Conservation (phyloP, 2,888 invertebrate genomes). For the Allolobophora icterica region DNA sequence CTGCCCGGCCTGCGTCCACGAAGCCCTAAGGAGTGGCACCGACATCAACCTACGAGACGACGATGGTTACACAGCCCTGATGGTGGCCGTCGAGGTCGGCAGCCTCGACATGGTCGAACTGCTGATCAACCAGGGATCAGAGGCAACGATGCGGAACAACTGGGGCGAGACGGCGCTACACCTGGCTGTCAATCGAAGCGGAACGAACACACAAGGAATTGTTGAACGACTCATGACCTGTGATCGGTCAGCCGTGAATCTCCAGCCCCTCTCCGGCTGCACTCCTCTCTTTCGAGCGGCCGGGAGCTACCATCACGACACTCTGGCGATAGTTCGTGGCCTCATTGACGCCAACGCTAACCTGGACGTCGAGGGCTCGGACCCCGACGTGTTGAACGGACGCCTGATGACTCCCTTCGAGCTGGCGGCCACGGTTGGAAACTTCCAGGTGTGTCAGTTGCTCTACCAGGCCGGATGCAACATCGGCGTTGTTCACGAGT, state of each 20-base stretch:
- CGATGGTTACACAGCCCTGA: conserved; percentile 9
- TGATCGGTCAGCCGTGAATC: background rate
- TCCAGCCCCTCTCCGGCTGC: background rate
- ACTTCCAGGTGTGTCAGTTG: background rate
- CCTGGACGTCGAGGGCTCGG: background rate
- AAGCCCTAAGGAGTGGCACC: background rate
- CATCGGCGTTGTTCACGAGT: background rate
- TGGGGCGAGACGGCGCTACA: background rate
- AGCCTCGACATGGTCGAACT: background rate
- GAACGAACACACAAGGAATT: background rate
- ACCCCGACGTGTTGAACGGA: background rate
- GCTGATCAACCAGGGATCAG: background rate
- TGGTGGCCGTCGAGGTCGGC: conserved; percentile 7
- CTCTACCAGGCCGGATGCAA: background rate
- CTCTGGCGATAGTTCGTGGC: background rate
- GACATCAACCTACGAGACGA: background rate
- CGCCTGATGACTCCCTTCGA: background rate
- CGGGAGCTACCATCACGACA: background rate
- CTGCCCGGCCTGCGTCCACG: background rate
- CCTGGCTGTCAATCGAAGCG: background rate
- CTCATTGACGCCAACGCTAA: background rate
- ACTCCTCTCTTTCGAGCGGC: background rate
- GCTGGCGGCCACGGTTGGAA: background rate
- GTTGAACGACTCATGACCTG: background rate
- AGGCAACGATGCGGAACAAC: background rate